Conservation (phyloP, 2,113 vertebrate genomes). For the Saiga tatarica region DNA sequence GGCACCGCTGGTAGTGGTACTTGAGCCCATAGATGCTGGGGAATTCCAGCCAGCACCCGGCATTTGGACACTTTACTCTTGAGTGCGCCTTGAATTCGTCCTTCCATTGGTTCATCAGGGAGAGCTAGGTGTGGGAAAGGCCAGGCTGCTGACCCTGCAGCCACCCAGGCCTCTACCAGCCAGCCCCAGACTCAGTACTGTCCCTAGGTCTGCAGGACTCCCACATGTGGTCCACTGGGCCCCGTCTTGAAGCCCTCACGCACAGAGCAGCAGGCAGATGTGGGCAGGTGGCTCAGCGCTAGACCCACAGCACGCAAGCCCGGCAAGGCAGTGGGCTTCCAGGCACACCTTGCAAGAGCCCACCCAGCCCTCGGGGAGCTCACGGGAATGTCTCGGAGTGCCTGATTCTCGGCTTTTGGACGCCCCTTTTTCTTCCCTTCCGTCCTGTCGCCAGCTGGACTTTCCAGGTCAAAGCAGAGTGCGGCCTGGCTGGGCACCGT, state of each 20-base stretch:
- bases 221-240: neutral
- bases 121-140: conserved; percentile 82
- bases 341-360: neutral
- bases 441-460: conserved; percentile 85
- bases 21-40: conserved; percentile 98
- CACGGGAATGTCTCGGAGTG: conserved; percentile 95
- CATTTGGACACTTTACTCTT: conserved; percentile 94
- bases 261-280: rapidly evolving
- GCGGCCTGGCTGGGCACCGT: conserved; percentile 53
- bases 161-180: neutral
- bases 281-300: neutral
- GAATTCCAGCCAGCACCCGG: conserved; percentile 98
- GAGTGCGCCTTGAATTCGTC: conserved; percentile 96
- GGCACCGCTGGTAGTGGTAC: conserved; percentile 98
- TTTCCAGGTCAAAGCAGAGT: conserved; percentile 81
- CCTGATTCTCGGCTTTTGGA: conserved; percentile 91
- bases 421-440: conserved; percentile 95
- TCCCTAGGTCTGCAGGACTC: neutral
- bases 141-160: neutral
- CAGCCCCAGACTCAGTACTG: neutral
- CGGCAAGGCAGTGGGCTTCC: neutral
- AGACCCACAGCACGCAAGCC: neutral
- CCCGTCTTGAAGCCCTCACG: neutral
- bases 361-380: conserved; percentile 70
- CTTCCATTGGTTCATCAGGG: conserved; percentile 96